Base-by-base conservation (phyloP, 1,140 invertebrate species). In the Drosophila tropicalis region DNA sequence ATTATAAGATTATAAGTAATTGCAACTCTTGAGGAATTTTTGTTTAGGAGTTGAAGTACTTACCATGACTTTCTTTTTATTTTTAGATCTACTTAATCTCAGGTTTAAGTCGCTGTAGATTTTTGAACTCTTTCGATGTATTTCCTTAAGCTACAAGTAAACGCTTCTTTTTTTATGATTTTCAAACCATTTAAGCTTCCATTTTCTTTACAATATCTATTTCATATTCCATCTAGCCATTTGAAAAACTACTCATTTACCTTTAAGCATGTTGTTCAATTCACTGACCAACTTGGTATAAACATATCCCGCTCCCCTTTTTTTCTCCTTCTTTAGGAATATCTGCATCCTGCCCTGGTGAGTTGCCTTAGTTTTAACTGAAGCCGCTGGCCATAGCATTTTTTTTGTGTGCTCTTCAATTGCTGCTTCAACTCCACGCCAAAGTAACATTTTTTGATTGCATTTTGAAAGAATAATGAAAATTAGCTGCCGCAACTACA, bases 401-500 rank as follows among this genome's bases (percentile, higher is more conserved):
- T 39, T 39, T 66, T 62, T 25, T 25, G 22, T 74, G 44, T 63
- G 10, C 36, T 56, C 40, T 57, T 65, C 36, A 54, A 29, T 63
- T 77, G 51, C 58, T 67, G 55, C 39, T 65, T 44, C 22, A 58
- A n/a, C 15, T 63, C 54, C 25, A 69, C 60, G 54, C 69, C 80
- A 65, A 62, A 70, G 69, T 72, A 86, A 87, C 83, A 79, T 73
- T 83, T 87, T 79, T 86, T 86, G 83, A 86, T 86, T 86, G 83
- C 83, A 86, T 86, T 86, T 87, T 86, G 76, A 86, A 86, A 86
- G 83, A 86, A 86, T 86, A 86, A 86, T 86, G 83, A 86, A 86
- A 86, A 86, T 86, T 86, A 86, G 83, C 83, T 87, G 83, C 83
- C 83, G 76, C 83, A 79, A 87, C 82, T 79, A 76, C 73, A 76